Percentiles rank a stretch among this genome's conserved stretches.
These are phyloP conservation scores for Chloebia gouldiae DNA, from an alignment of 2,113 vertebrate species.

Conservation along the genomic window DNA sequence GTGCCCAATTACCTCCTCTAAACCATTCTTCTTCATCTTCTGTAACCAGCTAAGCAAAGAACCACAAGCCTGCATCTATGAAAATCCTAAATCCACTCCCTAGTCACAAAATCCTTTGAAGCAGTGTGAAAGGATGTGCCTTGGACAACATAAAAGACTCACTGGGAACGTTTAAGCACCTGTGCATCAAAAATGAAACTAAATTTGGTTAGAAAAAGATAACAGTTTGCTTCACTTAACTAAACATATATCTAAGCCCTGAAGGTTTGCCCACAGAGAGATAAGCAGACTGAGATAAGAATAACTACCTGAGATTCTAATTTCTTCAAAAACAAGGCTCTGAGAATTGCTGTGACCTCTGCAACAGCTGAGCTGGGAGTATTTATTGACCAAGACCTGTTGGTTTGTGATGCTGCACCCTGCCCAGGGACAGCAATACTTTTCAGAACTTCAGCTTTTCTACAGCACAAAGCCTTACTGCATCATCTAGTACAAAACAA, in stretches of 20 bases:
- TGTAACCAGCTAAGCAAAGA: not conserved
- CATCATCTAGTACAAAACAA: not conserved
- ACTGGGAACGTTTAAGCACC: not conserved
- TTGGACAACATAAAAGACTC: not conserved
- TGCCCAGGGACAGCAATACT: not conserved
- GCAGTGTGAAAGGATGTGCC: not conserved
- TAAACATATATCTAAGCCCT: not conserved
- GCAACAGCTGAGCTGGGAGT: not conserved
- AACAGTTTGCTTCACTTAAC: not conserved
- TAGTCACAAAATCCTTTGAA: not conserved
- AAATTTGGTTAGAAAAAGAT: constrained; percentile 8
- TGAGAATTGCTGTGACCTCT: not conserved
- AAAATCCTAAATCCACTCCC: constrained; percentile 10
- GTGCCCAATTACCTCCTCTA: not conserved
- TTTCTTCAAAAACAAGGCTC: not conserved
- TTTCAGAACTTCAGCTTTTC: not conserved
- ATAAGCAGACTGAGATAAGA: not conserved
- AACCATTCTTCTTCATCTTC: not conserved
- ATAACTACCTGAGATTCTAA: not conserved
- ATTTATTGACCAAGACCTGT: not conserved
- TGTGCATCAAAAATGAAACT: not conserved
- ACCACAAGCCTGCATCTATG: not conserved
- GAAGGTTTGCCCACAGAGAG: not conserved
- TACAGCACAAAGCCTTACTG: not conserved
- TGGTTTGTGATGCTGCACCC: not conserved